phyloP scores from a whole-genome alignment of 2,797 vertebrate species.

The Pelochelys cantorii region DNA sequence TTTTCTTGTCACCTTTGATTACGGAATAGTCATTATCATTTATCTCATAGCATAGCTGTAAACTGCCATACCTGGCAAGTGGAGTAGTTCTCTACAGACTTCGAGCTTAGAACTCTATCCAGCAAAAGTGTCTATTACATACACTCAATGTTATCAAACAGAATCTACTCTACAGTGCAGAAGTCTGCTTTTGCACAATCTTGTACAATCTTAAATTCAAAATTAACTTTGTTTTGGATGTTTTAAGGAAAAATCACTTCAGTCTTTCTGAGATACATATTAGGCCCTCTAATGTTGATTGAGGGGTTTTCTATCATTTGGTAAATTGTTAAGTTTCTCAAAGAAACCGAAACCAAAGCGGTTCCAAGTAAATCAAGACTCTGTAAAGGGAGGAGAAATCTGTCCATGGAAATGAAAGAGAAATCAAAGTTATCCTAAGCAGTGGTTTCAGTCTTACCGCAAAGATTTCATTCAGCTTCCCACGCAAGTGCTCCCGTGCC shows the following conservation, averaged over 20 bases:
- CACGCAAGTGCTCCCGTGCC: fast-evolving
- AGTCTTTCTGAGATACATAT: no score
- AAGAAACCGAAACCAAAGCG: no score
- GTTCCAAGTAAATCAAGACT: no score
- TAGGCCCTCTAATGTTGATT: no score
- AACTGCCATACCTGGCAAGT: neutral
- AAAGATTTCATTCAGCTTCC: neutral
- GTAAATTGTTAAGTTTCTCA: no score
- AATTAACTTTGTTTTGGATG: no score
- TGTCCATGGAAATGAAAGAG: neutral
- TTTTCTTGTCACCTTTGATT: neutral
- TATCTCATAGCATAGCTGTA: fast-evolving
- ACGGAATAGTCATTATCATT: neutral
- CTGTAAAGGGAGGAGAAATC: neutral
- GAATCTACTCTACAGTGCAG: no score
- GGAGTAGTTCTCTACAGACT: neutral
- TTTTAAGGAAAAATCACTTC: no score
- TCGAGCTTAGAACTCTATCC: fast-evolving
- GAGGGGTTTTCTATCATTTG: no score
- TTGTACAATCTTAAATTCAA: no score
- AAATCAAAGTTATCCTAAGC: neutral
- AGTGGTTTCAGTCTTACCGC: neutral
- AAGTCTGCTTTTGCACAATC: no score
- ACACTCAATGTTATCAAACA: fast-evolving
- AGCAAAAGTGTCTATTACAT: neutral